A percentile compares a stretch with the other conserved stretches of the same genome.
These are phyloP conservation scores for Xestia sexstrigata DNA, from an alignment of 2,888 invertebrate genomes.

Conservation along the genomic window DNA sequence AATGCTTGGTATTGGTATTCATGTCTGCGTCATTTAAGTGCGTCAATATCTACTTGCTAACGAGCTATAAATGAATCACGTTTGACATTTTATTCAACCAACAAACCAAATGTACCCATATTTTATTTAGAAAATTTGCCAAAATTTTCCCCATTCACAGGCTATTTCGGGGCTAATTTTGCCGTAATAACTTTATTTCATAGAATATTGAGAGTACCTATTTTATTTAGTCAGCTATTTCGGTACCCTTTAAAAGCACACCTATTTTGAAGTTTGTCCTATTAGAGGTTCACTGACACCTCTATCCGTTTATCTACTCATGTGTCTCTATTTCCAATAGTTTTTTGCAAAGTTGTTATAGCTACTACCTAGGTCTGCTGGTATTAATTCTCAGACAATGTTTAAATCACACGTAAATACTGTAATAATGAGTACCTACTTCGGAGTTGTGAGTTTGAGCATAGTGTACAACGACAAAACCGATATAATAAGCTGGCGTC, in stretches of 20 bases:
- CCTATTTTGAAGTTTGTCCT: conserved; percentile 10
- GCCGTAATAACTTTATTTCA: background rate
- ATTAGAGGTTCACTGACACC: conserved; percentile 19
- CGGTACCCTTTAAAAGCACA: background rate
- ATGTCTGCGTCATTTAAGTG: conserved; percentile 5
- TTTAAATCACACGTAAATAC: conserved; percentile 15
- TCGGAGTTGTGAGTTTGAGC: conserved; percentile 7
- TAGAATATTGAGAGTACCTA: background rate
- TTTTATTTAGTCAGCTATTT: conserved; percentile 7
- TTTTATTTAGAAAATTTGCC: background rate
- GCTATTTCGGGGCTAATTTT: background rate
- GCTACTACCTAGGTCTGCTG: background rate
- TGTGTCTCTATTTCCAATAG: too few relatives aligned
- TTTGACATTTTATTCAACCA: background rate
- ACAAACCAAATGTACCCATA: background rate
- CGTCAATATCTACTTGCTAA: background rate
- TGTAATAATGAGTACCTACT: too few relatives aligned
- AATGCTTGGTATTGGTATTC: conserved; percentile 16
- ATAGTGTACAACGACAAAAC: background rate
- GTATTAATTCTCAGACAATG: background rate
- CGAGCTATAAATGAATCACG: background rate
- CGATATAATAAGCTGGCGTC: too few relatives aligned
- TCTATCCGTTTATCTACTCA: too few relatives aligned
- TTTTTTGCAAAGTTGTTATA: too few relatives aligned
- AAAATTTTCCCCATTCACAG: background rate